Base-by-base conservation (phyloP, 2,888 invertebrate genomes). In the Heliconius aoede region DNA sequence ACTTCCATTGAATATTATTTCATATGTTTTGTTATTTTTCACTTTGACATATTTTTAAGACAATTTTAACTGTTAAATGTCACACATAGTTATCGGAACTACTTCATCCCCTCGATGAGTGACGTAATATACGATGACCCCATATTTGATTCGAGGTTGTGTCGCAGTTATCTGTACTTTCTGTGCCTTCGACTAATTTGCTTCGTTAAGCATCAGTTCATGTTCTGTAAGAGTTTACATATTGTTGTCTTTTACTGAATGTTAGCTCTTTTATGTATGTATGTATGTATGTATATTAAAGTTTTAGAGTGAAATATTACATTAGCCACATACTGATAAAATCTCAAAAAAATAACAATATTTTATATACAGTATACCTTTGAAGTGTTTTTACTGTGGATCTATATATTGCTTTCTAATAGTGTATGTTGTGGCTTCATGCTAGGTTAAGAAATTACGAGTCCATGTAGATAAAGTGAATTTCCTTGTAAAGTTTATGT, bases 131-230 rank as follows among this genome's bases (percentile, higher is more conserved):
- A 9, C 9, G 55, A 55, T 7, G 55, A 9, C 55, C 55, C 55
- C 55, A 81, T 84, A 80, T 85, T 85, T 85, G 80, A 88, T 85
- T 85, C 83, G 74, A 85, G 88, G 90, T 90, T 91, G 88, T 90
- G 89, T 88, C 86, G 81, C 87, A 87, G 86, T 90, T 85, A 84
- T 84, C 81, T 88, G 87, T 88, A 87, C 87, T 86, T 89, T 90
- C 88, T 88, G 92, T 92, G 92, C 92, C 92, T 92, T 92, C 86
- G 80, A 87, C 84, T 88, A 87, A 87, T 88, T 90, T 88, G 87
- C 88, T 90, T 87, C 86, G 85, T 76, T 60, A 71, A 76, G 78
- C 78, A 76, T 86, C 86, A 85, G 87, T 89, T 87, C 86, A 84
- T 80, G 81, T 85, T n/a, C 82, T 86, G 84, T 85, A 82, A 86